Conservation (phyloP, 2,113 vertebrate genomes). For the Grammomys dolichurus region DNA sequence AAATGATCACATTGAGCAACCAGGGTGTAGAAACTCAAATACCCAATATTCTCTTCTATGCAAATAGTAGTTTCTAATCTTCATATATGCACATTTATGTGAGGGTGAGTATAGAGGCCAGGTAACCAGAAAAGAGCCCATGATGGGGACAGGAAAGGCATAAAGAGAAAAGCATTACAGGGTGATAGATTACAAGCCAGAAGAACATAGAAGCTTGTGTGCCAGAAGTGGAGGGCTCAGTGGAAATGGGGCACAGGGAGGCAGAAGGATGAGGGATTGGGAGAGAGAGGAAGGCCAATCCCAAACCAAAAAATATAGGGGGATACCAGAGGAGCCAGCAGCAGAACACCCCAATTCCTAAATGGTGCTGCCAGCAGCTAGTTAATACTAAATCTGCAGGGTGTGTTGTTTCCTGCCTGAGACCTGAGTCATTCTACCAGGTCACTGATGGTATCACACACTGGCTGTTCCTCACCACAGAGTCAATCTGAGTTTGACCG, state of each 20-base stretch:
- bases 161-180: background rate
- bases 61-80: background rate
- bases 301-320: background rate
- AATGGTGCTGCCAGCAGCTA: background rate
- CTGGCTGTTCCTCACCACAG: conserved; percentile 16
- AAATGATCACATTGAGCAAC: too few relatives aligned
- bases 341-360: background rate
- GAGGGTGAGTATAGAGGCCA: background rate
- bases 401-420: background rate
- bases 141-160: background rate
- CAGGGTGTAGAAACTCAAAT: background rate
- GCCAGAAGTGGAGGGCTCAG: background rate
- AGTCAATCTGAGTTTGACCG: conserved; percentile 60
- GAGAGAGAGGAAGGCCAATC: too few relatives aligned
- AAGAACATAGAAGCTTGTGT: background rate
- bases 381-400: conserved; percentile 28
- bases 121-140: background rate
- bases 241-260: too few relatives aligned
- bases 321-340: accelerated
- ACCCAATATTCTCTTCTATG: too few relatives aligned
- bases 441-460: background rate
- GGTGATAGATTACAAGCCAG: too few relatives aligned
- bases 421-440: conserved; percentile 57
- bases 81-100: background rate
- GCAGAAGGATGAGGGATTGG: background rate